Evolutionary conservation across 2,797 vertebrate genomes (phyloP), one percentile per base, ranked within the genome.

Genomic region (Acomys russatus): DNA sequence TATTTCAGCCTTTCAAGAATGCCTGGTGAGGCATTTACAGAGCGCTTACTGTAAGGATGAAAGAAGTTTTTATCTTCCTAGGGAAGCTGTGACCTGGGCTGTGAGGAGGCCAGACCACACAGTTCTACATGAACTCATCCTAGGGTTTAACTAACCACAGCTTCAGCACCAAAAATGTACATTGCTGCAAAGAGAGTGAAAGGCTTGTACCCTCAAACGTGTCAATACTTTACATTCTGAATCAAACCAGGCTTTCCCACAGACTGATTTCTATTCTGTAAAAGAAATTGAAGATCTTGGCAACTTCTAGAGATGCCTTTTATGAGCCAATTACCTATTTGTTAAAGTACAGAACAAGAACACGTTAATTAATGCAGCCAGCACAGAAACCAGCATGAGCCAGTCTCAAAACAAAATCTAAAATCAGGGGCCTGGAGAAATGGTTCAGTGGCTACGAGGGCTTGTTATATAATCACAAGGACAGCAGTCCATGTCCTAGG

Each of bases 291-390:
- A 88, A 61, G 84, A 86, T 86, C 79, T 71, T 92, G 76, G 71
- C n/a, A 94, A 80, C 20, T 61, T 56, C 66, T 35, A 76, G 68
- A 35, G n/a, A 83, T 78, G 28, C 5, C 54, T 78, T 92, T 94
- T 93, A 78, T 87, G 95, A 92, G 44, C 90, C 86, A 95, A 73
- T 84, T 88, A 84, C 5, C 44, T 82, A 25, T 93, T 96, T 93
- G 91, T 88, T 91, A 93, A 93, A n/a, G 25, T 63, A 82, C 10
- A 44, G 68, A 85, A 66, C 30, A 54, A 92, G 44, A 83, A 77
- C 2, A 82, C 22, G 9, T 59, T 94, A 51, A 56, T 71, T 71
- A 71, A 51, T n/a, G 12, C 49, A 71, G 1, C 4, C 15, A 3
- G 12, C 23, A 35, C 4, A n/a, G 51, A 35, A 70, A 87, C 71